Percentiles rank a stretch among this genome's conserved stretches.
Evolutionary conservation across 1,140 invertebrate species (phyloP).

Genomic region (Euura saliciscinereae): DNA sequence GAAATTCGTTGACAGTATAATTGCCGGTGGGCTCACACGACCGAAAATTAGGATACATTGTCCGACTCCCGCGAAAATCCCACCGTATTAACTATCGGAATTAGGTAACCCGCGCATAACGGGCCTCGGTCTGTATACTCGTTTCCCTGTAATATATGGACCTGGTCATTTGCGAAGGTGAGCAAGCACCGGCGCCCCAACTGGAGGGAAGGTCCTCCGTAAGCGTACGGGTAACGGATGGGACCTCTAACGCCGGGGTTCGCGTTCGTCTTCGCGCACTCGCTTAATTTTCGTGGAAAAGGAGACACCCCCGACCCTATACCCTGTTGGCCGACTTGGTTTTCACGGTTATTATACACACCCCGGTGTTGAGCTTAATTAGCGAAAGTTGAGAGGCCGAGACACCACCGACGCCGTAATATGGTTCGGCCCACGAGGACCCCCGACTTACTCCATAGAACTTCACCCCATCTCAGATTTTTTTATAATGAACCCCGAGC

Average conservation of each 20-base stretch:
- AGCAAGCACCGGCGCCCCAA: neutral
- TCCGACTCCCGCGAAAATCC: neutral
- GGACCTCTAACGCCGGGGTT: neutral
- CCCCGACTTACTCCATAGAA: too few species aligned
- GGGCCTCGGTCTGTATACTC: neutral
- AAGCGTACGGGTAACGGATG: slow-evolving; percentile 1
- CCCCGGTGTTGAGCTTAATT: neutral
- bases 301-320: too few species aligned
- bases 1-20: too few species aligned
- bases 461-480: too few species aligned
- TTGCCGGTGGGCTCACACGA: too few species aligned
- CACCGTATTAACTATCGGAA: slow-evolving; percentile 2
- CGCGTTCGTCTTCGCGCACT: neutral
- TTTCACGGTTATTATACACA: slow-evolving; percentile 5
- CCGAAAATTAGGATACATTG: slow-evolving; percentile 1
- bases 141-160: slow-evolving; percentile 5
- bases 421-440: neutral
- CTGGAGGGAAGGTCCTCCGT: too few species aligned
- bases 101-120: neutral
- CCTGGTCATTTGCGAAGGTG: slow-evolving; percentile 1
- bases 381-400: neutral
- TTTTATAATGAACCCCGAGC: too few species aligned
- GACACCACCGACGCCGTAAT: neutral
- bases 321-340: neutral
- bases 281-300: neutral